These are phyloP conservation scores for Mycetomoellerius zeteki DNA, from an alignment of 1,140 invertebrate species.

Conservation along the genomic window DNA sequence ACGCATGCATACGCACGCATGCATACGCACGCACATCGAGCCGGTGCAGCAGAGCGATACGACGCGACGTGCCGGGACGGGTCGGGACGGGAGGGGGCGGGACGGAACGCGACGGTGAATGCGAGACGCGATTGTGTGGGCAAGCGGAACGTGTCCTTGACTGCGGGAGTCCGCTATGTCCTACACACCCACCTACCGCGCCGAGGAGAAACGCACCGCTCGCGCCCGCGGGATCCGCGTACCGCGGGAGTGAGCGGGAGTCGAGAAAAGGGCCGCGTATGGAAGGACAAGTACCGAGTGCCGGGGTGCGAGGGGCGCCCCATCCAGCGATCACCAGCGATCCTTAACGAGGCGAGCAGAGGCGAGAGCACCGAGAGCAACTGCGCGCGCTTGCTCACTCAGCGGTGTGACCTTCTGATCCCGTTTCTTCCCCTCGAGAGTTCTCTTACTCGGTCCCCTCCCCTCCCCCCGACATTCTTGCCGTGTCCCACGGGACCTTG, in stretches of 20 bases:
- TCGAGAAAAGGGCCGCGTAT: neutral
- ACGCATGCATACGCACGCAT: neutral
- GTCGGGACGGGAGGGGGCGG: neutral
- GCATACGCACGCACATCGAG: neutral
- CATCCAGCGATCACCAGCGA: neutral
- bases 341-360: conserved; percentile 70
- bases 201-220: conserved; percentile 62
- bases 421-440: conserved; percentile 74
- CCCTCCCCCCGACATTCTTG: neutral
- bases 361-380: conserved; percentile 60
- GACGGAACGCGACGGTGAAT: conserved; percentile 36
- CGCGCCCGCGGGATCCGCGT: conserved; percentile 59
- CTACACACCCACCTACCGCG: conserved; percentile 76
- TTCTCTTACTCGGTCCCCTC: conserved; percentile 21
- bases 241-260: neutral
- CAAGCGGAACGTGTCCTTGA: conserved; percentile 78
- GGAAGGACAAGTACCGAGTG: conserved; percentile 2
- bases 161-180: conserved; percentile 78
- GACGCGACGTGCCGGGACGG: conserved; percentile 2
- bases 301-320: neutral
- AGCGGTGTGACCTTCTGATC: conserved; percentile 75
- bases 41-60: conserved; percentile 28
- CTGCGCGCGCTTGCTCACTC: neutral
- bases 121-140: conserved; percentile 66
- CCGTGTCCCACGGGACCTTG: conserved; percentile 51